A percentile compares a stretch with the other conserved stretches of the same genome.
Conservation (phyloP, 2,797 vertebrate genomes). For the Pseudochirops corinnae region DNA sequence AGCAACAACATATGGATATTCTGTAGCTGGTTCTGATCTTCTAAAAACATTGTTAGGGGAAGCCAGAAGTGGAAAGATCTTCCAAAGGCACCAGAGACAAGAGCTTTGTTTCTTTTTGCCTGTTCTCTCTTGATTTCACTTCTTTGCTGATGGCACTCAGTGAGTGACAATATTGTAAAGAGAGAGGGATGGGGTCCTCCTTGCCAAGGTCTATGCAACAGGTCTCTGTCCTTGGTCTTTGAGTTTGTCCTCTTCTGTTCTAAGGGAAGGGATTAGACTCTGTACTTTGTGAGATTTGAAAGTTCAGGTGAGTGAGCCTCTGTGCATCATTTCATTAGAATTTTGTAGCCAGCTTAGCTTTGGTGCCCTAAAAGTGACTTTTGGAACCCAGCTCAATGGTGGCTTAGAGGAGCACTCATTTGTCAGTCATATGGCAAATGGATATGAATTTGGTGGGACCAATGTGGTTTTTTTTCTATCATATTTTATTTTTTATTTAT, state of each 20-base stretch:
- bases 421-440: neutral
- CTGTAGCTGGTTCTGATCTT: neutral
- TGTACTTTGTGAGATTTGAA: neutral
- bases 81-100: neutral
- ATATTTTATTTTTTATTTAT: too few species aligned
- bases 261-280: neutral
- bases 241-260: too few species aligned
- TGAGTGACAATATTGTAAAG: neutral
- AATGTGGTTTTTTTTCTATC: neutral
- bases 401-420: neutral
- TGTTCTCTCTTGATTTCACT: neutral
- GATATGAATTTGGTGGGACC: neutral
- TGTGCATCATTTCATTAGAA: neutral
- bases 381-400: neutral
- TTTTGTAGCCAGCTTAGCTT: neutral
- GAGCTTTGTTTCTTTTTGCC: neutral
- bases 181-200: neutral
- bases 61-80: neutral
- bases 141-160: neutral
- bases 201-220: neutral
- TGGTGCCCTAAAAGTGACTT: neutral
- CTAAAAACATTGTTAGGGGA: neutral
- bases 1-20: neutral
- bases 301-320: neutral
- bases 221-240: neutral